Evolutionary conservation across 2,113 vertebrate genomes (phyloP).

Genomic region (Triplophysa tibetana): DNA sequence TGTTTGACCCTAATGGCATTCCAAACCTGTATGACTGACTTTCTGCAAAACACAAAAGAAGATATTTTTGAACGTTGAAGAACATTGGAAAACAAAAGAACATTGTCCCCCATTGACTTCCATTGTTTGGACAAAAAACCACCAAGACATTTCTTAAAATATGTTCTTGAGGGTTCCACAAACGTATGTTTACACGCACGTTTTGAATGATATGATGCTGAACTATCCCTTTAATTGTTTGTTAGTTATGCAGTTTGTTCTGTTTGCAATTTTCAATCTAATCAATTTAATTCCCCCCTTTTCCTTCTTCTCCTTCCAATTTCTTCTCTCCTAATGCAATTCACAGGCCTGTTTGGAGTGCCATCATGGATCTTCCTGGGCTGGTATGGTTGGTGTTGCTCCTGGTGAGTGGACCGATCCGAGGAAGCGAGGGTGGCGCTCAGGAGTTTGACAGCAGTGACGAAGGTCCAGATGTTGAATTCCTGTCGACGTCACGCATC

Average conservation of each 20-base stretch:
- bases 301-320: not conserved
- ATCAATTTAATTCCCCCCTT: not conserved
- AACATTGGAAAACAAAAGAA: no score
- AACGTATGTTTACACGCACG: no score
- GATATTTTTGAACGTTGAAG: not conserved
- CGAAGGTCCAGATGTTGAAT: conserved; percentile 77
- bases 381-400: conserved; percentile 77
- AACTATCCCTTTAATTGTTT: not conserved
- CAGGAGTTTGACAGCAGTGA: conserved; percentile 79
- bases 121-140: no score
- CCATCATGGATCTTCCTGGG: conserved; percentile 69
- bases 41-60: no score
- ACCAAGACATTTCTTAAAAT: no score
- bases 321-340: conserved; percentile 23
- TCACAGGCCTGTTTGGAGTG: conserved; percentile 51
- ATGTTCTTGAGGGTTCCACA: no score
- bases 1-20: conserved; percentile 1
- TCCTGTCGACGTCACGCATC: conserved; percentile 83
- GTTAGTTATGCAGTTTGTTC: no score
- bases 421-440: conserved; percentile 37
- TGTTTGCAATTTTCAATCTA: not conserved
- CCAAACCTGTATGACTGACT: no score
- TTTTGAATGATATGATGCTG: no score
- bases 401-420: conserved; percentile 65
- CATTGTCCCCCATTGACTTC: no score